Percentiles rank a stretch among this genome's conserved stretches.
Conservation (phyloP, 2,797 vertebrate genomes). For the Oreonectes daqikongensis region DNA sequence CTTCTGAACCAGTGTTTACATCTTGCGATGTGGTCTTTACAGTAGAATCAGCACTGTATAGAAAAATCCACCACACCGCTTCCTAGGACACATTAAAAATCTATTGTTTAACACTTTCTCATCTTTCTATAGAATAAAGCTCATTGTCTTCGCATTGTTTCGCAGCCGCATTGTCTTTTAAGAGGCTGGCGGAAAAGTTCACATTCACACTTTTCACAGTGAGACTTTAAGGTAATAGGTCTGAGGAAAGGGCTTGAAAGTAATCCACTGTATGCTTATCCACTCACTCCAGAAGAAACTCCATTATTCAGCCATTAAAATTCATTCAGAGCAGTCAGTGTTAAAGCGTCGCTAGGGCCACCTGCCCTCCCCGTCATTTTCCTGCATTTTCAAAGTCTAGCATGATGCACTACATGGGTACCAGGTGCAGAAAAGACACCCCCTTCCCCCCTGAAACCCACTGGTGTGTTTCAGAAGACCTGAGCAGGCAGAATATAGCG, state of each 20-base stretch:
- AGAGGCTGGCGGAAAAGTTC: background rate
- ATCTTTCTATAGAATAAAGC: conserved; percentile 7
- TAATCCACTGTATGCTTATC: conserved; percentile 19
- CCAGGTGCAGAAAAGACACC: conserved; percentile 45
- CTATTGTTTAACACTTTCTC: background rate
- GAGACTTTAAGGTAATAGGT: conserved; percentile 60
- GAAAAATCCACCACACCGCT: background rate
- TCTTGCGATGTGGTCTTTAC: too few species aligned
- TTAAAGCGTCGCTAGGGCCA: conserved; percentile 16
- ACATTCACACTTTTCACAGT: conserved; percentile 28
- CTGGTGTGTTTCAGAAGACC: conserved; percentile 26
- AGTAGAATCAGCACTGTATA: background rate
- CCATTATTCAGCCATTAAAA: conserved; percentile 45
- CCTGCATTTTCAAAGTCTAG: conserved; percentile 22
- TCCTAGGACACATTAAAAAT: background rate
- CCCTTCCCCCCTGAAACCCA: conserved; percentile 29
- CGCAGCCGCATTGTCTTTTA: conserved; percentile 11
- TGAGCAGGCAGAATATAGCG: background rate
- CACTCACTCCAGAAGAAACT: conserved; percentile 14
- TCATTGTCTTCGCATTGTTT: background rate
- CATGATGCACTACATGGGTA: conserved; percentile 31
- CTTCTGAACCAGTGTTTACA: too few species aligned
- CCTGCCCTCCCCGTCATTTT: background rate
- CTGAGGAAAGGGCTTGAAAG: conserved; percentile 11
- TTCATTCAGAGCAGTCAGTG: conserved; percentile 25